Base-by-base conservation (phyloP, 2,888 invertebrate genomes). In the Drosophila macrospina region DNA sequence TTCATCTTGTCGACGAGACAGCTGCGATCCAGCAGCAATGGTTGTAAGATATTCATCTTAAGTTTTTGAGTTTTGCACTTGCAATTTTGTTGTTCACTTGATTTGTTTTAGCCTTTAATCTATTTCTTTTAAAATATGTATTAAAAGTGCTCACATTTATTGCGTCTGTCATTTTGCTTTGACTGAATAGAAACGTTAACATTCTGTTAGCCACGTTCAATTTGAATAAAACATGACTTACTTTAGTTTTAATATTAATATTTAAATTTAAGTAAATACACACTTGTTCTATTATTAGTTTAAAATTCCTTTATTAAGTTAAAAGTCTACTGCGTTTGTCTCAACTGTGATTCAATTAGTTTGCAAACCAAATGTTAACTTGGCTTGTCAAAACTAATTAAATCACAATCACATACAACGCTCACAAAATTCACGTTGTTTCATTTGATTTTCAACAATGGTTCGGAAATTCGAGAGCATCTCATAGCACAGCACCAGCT, bases 381-480 rank as follows among this genome's bases (percentile, higher is more conserved):
- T 5, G 36, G 0, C 10, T 42, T 6, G 20, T 30, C 10, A 50
- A 70, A 70, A 44, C 32, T 30, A 45, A 52, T 48, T 67, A 39
- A 39, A 45, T 7, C 52, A 56, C 20, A 67, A 24, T 6, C 7
- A 7, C 5, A 63, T 4, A 51, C 50, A 41, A 55, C 20, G 54
- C 4, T 70, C 30, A 0, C 13, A 8, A 8, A n/a, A 13, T 6
- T 16, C n/a, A 5, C 16, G 15, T 2, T 24, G 5, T 4, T 32
- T 20, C 0, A 62, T 16, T 5, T 42, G 64, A 0, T 55, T 34
- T 3, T 84, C 83, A 0, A 86, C 44, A n/a, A 73, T 44, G 0
- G 11, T 15, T 10, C 51, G 45, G 24, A 83, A 81, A 20, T 83
- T 39, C n/a, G 26, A 2, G 1, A 81, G 66, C 20, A 62, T 37